Evolutionary conservation across 1,140 invertebrate species (phyloP), one percentile per base, ranked within the genome.

Genomic region (Calycopis cecrops): DNA sequence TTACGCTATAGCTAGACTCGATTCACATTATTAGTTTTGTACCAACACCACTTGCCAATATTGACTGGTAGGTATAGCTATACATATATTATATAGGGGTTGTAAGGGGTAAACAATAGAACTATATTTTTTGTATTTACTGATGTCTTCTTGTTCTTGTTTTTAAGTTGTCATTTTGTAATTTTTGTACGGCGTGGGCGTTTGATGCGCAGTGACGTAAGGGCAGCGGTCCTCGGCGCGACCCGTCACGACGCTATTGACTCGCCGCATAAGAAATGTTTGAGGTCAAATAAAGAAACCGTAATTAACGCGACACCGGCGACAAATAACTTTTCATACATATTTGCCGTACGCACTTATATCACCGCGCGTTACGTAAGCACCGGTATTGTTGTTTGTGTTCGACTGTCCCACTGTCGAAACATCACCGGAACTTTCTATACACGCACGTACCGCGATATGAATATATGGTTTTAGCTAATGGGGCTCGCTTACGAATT

Each of bases 291-390:
- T 17, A 44, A 44, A 44, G 40, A 44, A 44, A 44, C 12, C 40
- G 40, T 44, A 44, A 44, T 44, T 44, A 44, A 44, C 40, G 40
- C 40, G 40, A 17, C 14, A 16, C 40, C 40, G 7, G 40, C 40
- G 40, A 44, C 40, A 44, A 44, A 44, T 44, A 44, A 44, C 40
- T 44, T 44, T 44, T 44, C 40, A 44, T 44, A 44, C 40, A 44
- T 44, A 44, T 44, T 44, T 44, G n/a, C 38, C 38, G 11, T 44
- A 44, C 40, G 40, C 40, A 44, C 40, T 44, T 44, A 44, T 44
- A 44, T 44, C 40, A 44, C 14, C 38, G 21, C 35, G n/a, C 2
- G 14, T 44, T 44, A 44, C 40, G 17, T 44, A 44, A 44, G 40
- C 40, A 44, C 40, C 40, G 40, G 40, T 44, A 44, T 44, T 44